Evolutionary conservation across 2,797 vertebrate species (phyloP).

Genomic region (Typhlichthys subterraneus): DNA sequence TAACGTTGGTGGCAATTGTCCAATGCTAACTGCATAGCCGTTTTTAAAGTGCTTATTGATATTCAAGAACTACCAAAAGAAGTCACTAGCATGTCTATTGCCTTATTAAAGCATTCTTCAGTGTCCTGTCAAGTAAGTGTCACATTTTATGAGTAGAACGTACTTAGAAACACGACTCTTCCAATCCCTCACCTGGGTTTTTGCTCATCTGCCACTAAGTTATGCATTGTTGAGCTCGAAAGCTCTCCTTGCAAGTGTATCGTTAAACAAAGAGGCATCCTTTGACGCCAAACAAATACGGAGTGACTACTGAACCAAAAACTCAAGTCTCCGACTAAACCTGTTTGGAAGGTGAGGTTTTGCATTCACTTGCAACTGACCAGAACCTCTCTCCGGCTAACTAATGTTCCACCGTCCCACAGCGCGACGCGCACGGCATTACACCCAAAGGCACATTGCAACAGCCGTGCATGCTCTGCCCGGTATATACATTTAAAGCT

Average conservation of each 20-base stretch:
- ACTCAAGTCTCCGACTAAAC: conserved; percentile 44
- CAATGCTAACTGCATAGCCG: neutral
- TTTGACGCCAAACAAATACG: conserved; percentile 56
- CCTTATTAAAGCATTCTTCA: conserved; percentile 18
- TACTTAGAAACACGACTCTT: conserved; percentile 54
- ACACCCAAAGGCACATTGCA: no score
- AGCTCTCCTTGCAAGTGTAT: conserved; percentile 65
- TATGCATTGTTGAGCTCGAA: conserved; percentile 58
- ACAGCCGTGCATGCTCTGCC: no score
- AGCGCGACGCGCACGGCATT: no score
- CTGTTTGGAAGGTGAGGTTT: conserved; percentile 58
- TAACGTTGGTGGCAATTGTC: neutral
- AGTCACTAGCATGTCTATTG: conserved; percentile 23
- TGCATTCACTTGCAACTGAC: conserved; percentile 65
- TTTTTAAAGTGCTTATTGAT: conserved; percentile 19
- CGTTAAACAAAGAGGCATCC: conserved; percentile 50
- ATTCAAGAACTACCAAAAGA: conserved; percentile 7
- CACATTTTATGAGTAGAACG: conserved; percentile 31
- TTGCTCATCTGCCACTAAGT: conserved; percentile 62
- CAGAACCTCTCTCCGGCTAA: conserved; percentile 56
- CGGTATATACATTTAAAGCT: no score
- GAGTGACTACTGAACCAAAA: conserved; percentile 37
- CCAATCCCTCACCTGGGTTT: conserved; percentile 39
- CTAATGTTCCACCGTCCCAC: conserved; percentile 28
- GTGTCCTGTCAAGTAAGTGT: conserved; percentile 31